Evolutionary conservation across 1,140 invertebrate genomes (phyloP), one percentile per base, ranked within the genome.

Genomic region (Dysdera silvatica): DNA sequence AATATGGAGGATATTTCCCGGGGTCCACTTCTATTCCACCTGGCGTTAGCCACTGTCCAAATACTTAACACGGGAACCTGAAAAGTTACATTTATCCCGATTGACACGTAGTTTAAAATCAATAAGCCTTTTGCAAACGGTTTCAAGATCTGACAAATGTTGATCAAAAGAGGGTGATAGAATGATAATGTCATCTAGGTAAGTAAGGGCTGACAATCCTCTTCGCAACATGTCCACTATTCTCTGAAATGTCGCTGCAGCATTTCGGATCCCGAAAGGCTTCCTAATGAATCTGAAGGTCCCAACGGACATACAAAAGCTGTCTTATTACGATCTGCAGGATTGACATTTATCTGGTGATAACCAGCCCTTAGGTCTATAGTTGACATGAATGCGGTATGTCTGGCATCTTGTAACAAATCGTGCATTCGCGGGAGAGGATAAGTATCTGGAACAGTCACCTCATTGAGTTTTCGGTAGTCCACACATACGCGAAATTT

Each of bases 401-500:
- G 16, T 54, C 23, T 32, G 6, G 33, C 31, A 14, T 32, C 49
- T 29, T 74, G 65, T 2, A 83, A 60, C 10, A 69, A 67, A 23
- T 79, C 77, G 8, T 80, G 74, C 24, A 81, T 77, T 5, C 71
- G 35, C 0, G 78, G 80, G 3, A 83, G 60, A 14, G 65, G 31
- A 66, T 40, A 37, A 66, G 55, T 5, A 63, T 66, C 71, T 35
- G 14, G 10, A 40, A 4, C 41, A 14, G 54, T 61, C 12, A 68
- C 61, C 41, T 32, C 40, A 52, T 61, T 71, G 3, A 70, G 24
- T 31, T 41, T 18, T 1, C 60, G 16, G 29, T 53, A 67, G 58
- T 67, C 56, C n/a, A 58, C 16, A 32, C 51, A 47, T 5, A 70
- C 18, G 16, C 62, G 29, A n/a, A 41, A 14, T 12, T 32, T 32